Percentiles rank a stretch among this genome's conserved stretches.
These are phyloP conservation scores for Corythoichthys haematopterus DNA, from an alignment of 2,113 vertebrate species.

Conservation along the genomic window DNA sequence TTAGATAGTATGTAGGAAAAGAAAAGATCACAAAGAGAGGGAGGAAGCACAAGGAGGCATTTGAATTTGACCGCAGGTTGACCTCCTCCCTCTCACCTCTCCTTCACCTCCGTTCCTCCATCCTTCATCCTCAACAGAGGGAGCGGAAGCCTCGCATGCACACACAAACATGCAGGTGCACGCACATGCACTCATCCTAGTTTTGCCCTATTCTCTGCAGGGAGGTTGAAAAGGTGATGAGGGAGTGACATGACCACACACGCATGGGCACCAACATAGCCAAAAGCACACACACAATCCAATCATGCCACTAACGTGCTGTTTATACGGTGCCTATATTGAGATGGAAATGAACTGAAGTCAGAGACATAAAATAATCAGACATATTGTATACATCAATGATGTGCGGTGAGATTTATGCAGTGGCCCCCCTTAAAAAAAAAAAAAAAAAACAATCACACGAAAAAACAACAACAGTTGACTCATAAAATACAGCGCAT, in stretches of 20 bases:
- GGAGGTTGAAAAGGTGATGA: conserved; percentile 54
- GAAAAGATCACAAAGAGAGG: conserved; percentile 3
- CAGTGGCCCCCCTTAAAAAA: too few relatives aligned
- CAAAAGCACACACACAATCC: conserved; percentile 8
- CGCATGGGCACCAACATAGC: conserved; percentile 34
- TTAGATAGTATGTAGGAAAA: background rate
- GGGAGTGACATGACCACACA: conserved; percentile 28
- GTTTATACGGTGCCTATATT: conserved; percentile 64
- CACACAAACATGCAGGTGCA: conserved; percentile 28
- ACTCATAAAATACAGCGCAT: too few relatives aligned
- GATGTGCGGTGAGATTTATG: too few relatives aligned
- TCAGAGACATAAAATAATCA: conserved; percentile 40
- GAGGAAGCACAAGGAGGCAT: conserved; percentile 17
- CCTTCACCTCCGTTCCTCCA: conserved; percentile 68
- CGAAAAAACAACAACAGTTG: too few relatives aligned
- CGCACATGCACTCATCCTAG: conserved; percentile 33
- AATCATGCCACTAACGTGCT: conserved; percentile 9
- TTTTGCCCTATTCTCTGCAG: conserved; percentile 59
- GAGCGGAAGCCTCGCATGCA: conserved; percentile 27
- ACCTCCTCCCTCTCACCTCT: conserved; percentile 73
- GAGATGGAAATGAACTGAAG: conserved; percentile 46
- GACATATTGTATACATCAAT: conserved; percentile 11
- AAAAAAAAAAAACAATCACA: too few relatives aligned
- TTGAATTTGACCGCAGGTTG: conserved; percentile 72
- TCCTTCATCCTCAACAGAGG: conserved; percentile 62